These are phyloP conservation scores for Lathamus discolor DNA, from an alignment of 2,113 vertebrate species.

Conservation along the genomic window DNA sequence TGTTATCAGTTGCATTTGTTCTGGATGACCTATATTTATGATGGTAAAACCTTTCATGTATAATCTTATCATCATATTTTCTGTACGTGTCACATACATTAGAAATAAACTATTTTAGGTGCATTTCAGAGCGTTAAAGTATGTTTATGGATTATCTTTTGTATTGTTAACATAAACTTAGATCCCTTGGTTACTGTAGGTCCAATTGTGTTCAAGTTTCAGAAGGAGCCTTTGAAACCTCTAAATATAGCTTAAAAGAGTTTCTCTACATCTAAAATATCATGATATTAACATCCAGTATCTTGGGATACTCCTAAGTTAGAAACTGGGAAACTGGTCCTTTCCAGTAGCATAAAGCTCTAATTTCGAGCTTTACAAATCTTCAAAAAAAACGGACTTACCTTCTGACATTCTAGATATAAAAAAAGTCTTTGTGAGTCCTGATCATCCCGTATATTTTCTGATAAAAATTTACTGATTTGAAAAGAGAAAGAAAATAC, in stretches of 20 bases:
- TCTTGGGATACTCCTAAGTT: slow-evolving; percentile 48
- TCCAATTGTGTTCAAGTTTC: slow-evolving; percentile 24
- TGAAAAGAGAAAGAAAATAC: background rate
- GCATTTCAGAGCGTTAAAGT: background rate
- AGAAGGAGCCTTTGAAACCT: slow-evolving; percentile 45
- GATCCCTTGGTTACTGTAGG: slow-evolving; percentile 1
- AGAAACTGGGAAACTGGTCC: slow-evolving; percentile 52
- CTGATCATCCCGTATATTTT: background rate
- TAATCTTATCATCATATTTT: slow-evolving; percentile 28
- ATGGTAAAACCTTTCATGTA: slow-evolving; percentile 20
- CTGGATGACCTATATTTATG: slow-evolving; percentile 35
- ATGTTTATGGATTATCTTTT: slow-evolving; percentile 39
- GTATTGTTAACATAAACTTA: background rate
- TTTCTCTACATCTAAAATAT: slow-evolving; percentile 65
- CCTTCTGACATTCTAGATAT: slow-evolving; percentile 21
- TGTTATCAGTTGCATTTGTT: slow-evolving; percentile 15
- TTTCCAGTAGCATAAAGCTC: slow-evolving; percentile 30
- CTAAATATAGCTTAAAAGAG: slow-evolving; percentile 58
- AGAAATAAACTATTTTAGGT: background rate
- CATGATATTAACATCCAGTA: slow-evolving; percentile 65
- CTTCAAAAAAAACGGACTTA: slow-evolving; percentile 23
- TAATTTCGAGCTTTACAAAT: slow-evolving; percentile 6
- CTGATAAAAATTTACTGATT: background rate
- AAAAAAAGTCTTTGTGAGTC: background rate
- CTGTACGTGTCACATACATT: background rate